phyloP scores from a whole-genome alignment of 2,888 invertebrate genomes.

The Trichogramma dendrolimi region DNA sequence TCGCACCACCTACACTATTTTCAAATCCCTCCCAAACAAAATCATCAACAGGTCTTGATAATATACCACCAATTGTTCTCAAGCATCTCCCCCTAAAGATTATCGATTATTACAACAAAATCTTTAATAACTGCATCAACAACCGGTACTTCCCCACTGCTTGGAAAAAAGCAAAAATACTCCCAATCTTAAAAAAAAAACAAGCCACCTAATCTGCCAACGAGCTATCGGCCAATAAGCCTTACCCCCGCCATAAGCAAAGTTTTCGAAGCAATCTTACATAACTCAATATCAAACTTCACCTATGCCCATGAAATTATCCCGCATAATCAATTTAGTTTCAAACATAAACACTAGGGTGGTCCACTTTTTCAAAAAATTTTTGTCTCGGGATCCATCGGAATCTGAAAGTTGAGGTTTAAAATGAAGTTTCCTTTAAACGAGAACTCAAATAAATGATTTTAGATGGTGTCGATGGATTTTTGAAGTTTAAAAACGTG shows the following conservation, averaged over 20 bases:
- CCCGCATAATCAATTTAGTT: constrained; percentile 26
- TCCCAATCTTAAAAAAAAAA: constrained; percentile 23
- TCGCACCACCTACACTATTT: neutral
- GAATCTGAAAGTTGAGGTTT: no score
- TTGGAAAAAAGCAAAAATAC: constrained; percentile 24
- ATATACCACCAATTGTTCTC: constrained; percentile 20
- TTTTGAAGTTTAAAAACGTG: no score
- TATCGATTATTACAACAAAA: constrained; percentile 6
- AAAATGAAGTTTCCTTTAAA: no score
- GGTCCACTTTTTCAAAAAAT: no score
- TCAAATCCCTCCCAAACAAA: constrained; percentile 21
- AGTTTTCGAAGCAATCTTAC: constrained; percentile 21
- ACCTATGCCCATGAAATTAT: constrained; percentile 12
- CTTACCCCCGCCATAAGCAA: constrained; percentile 22
- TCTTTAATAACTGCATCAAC: constrained; percentile 25
- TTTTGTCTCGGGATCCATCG: no score
- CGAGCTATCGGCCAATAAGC: constrained; percentile 26
- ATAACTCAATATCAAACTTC: neutral
- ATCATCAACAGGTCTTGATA: constrained; percentile 19
- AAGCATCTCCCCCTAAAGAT: constrained; percentile 14
- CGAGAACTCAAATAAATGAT: no score
- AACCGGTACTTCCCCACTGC: constrained; percentile 9
- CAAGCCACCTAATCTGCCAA: neutral
- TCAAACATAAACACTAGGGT: constrained; percentile 21
- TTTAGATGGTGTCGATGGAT: no score